Percentiles rank a stretch among this genome's conserved stretches.
These are phyloP conservation scores for Danio tinwini DNA, from an alignment of 2,797 vertebrate species.

Conservation along the genomic window DNA sequence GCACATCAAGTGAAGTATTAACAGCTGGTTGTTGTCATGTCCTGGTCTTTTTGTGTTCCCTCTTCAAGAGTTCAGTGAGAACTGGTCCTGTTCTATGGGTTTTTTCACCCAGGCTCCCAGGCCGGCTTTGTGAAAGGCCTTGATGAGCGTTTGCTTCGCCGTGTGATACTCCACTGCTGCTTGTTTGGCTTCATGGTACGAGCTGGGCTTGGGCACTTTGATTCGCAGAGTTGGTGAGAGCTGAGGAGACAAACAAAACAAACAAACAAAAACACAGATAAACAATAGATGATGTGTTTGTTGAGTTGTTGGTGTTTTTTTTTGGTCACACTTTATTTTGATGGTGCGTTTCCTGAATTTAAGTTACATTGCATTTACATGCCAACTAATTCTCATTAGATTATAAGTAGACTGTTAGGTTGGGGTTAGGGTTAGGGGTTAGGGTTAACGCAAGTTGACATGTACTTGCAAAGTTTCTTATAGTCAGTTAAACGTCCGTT, in stretches of 20 bases:
- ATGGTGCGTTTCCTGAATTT: too few species aligned
- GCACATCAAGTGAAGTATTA: conserved; percentile 71
- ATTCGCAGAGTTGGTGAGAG: conserved; percentile 84
- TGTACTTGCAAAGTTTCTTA: too few species aligned
- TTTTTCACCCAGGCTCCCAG: conserved; percentile 98
- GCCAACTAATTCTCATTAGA: too few species aligned
- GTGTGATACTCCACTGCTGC: conserved; percentile 90
- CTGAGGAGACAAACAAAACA: conserved; percentile 68
- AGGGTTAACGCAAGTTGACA: too few species aligned
- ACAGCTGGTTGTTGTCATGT: conserved; percentile 70
- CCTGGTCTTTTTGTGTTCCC: conserved; percentile 55
- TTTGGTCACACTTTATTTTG: too few species aligned
- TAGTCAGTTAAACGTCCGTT: too few species aligned
- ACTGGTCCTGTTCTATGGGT: conserved; percentile 98
- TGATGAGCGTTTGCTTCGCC: conserved; percentile 92
- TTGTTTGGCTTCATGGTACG: conserved; percentile 95
- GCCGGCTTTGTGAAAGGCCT: conserved; percentile 94
- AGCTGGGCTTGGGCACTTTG: conserved; percentile 85
- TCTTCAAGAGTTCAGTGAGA: conserved; percentile 86
- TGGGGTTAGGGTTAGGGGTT: too few species aligned
- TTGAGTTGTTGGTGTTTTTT: neutral
- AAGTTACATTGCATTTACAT: too few species aligned
- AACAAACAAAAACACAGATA: too few species aligned
- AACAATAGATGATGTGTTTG: neutral
- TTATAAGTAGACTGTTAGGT: too few species aligned